phyloP scores from a whole-genome alignment of 1,140 invertebrate species.

The Ditylenchus dipsaci region DNA sequence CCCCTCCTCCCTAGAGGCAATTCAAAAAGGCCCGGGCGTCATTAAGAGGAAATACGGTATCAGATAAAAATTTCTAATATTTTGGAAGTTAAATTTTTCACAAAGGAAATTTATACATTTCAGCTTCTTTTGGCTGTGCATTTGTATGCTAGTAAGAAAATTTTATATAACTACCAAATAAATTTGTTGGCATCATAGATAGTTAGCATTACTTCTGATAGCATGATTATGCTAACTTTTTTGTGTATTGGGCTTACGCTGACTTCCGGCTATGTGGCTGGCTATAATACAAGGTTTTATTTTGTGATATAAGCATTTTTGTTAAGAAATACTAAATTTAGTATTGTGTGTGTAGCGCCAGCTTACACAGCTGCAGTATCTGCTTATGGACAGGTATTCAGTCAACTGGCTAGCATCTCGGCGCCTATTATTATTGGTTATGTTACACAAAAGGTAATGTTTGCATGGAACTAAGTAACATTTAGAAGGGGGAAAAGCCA shows the following conservation, averaged over 20 bases:
- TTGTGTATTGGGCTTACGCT: slow-evolving; percentile 12
- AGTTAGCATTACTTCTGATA: neutral
- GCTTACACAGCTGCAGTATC: slow-evolving; percentile 21
- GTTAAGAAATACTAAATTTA: slow-evolving; percentile 2
- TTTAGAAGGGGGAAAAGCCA: too few species aligned
- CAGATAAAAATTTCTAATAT: too few species aligned
- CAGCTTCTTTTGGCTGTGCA: slow-evolving; percentile 29
- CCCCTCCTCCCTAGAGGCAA: too few species aligned
- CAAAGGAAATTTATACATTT: slow-evolving; percentile 5
- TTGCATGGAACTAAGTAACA: too few species aligned
- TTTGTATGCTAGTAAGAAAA: slow-evolving; percentile 14
- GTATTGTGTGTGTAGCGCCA: slow-evolving; percentile 29
- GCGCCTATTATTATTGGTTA: slow-evolving; percentile 26
- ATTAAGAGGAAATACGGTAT: too few species aligned
- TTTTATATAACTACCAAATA: too few species aligned
- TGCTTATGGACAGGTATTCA: slow-evolving; percentile 23
- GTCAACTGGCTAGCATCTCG: slow-evolving; percentile 22
- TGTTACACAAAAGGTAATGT: slow-evolving; percentile 22
- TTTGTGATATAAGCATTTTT: neutral
- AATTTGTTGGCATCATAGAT: too few species aligned
- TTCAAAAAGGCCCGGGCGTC: too few species aligned
- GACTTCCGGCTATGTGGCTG: slow-evolving; percentile 20
- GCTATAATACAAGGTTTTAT: slow-evolving; percentile 2
- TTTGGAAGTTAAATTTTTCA: too few species aligned
- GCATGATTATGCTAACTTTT: slow-evolving; percentile 15